Evolutionary conservation across 2,797 vertebrate genomes (phyloP), one percentile per base, ranked within the genome.

Genomic region (Lindbergichthys nudifrons): DNA sequence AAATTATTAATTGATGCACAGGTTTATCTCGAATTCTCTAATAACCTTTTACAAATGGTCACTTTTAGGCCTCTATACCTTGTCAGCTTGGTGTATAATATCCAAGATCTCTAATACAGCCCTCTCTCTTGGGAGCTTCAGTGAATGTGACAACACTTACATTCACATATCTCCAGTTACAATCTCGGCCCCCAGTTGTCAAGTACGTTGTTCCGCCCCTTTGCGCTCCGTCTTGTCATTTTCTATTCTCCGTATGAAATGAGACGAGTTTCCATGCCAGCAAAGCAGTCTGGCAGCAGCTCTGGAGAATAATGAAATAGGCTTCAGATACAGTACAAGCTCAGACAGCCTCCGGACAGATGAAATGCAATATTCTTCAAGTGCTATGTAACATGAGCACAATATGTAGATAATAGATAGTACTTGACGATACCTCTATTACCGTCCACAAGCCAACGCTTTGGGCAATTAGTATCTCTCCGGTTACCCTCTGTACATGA

Each of bases 341-440:
- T 75, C 69, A 87, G 83, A 89, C 90, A 87, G 76, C 72, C 75
- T 71, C 62, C 80, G 50, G 64, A 82, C 86, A 89, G 87, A 92
- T 90, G 92, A 92, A 94, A 94, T 83, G 89, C 87, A 91, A 93
- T 92, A 92, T 91, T 94, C 87, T 77, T 88, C 86, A 94, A 94
- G 93, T 92, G 86, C 88, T 76, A 78, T 60, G 91, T 91, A 94
- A 94, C 90, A 79, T 76, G 92, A 95, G 93, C 86, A 87, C 83
- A 86, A 89, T 90, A 90, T 88, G 86, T 79, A 92, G 91, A 81
- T 89, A 94, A 93, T 93, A 93, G 92, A 94, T 95, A 91, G 92
- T 73, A 77, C 81, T 89, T 82, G 74, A 85, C 73, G 84, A 91
- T 89, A 84, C 88, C 87, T 73, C 85, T 87, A 87, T 93, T 94